A percentile compares a stretch with the other conserved stretches of the same genome.
These are phyloP conservation scores for Denticeps clupeoides DNA, from an alignment of 2,797 vertebrate genomes.

Conservation along the genomic window DNA sequence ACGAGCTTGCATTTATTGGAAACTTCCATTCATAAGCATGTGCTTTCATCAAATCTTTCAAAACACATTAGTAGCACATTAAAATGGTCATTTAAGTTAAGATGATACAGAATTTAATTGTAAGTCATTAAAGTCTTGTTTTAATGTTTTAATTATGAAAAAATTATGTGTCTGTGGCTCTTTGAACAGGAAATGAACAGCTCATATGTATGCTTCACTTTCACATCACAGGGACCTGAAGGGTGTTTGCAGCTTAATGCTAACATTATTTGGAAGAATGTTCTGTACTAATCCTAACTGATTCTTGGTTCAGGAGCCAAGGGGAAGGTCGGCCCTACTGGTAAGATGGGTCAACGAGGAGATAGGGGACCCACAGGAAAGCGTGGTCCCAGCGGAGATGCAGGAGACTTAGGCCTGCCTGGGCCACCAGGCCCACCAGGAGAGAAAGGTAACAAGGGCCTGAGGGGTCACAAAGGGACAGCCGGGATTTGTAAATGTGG, in stretches of 20 bases:
- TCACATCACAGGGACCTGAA: no score
- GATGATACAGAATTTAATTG: no score
- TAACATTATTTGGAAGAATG: not conserved
- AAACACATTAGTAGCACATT: no score
- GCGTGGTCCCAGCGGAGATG: conserved; percentile 71
- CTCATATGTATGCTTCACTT: no score
- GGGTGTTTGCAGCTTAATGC: not conserved
- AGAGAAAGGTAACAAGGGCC: conserved; percentile 75
- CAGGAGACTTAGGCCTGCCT: conserved; percentile 61
- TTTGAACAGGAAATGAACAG: no score
- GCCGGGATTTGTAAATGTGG: conserved; percentile 83
- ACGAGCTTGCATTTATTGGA: conserved; percentile 5
- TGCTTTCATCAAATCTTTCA: no score
- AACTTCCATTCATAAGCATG: not conserved
- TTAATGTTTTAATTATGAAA: no score
- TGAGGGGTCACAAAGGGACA: conserved; percentile 64
- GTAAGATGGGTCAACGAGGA: conserved; percentile 76
- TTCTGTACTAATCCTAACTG: not conserved
- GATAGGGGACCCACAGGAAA: conserved; percentile 81
- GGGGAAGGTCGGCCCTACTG: conserved; percentile 77
- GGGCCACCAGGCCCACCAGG: conserved; percentile 67
- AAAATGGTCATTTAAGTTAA: no score
- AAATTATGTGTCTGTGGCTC: no score
- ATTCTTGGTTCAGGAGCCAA: conserved; percentile 68
- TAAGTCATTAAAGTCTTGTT: no score